Evolutionary conservation across 2,113 vertebrate genomes (phyloP).

Genomic region (Eidolon helvum): DNA sequence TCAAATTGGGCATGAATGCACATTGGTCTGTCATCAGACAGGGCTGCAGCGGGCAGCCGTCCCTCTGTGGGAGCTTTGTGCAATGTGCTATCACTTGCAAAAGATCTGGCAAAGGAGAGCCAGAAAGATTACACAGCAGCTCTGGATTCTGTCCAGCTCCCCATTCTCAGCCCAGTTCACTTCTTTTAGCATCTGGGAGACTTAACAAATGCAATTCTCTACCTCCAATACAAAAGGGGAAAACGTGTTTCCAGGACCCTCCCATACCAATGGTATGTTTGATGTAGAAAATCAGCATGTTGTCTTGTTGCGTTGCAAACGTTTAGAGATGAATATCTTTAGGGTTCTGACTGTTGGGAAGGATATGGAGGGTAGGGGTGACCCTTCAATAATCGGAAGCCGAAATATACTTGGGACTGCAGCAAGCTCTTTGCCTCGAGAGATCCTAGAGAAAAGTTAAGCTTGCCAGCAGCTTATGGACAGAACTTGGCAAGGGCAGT

Average conservation of each 20-base stretch:
- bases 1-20: background rate
- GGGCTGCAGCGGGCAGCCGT: background rate
- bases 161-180: background rate
- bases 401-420: background rate
- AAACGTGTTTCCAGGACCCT: background rate
- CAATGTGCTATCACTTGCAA: background rate
- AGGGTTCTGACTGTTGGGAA: background rate
- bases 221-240: background rate
- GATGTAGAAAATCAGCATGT: background rate
- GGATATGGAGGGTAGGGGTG: background rate
- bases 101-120: background rate
- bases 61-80: background rate
- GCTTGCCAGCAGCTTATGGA: background rate
- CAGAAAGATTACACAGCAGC: background rate
- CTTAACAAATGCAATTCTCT: background rate
- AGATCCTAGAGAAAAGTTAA: background rate
- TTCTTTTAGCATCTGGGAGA: background rate
- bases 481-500: background rate
- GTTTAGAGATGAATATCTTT: background rate
- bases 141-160: constrained; percentile 18
- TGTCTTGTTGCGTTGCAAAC: background rate
- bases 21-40: background rate
- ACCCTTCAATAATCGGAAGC: background rate
- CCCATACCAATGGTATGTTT: background rate
- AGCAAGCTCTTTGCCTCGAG: background rate